Percentiles rank a stretch among this genome's conserved stretches.
Evolutionary conservation across 2,888 invertebrate species (phyloP).

Genomic region (Nyleta sp.): DNA sequence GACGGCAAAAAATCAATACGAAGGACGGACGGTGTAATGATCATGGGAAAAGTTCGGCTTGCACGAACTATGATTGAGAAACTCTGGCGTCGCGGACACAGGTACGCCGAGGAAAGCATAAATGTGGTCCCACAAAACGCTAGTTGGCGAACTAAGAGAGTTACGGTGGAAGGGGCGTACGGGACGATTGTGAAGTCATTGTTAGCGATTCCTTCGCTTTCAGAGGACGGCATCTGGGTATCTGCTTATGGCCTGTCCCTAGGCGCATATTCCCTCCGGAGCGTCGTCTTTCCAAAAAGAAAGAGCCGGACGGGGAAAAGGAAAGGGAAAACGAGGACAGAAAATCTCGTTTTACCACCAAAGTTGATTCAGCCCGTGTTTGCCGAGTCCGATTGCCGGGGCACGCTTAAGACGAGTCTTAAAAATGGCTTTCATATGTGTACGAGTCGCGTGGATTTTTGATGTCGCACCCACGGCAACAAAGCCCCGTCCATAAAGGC

Average conservation of each 20-base stretch:
- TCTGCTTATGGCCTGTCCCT: slow-evolving; percentile 64
- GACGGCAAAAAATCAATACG: slow-evolving; percentile 49
- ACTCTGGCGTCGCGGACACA: slow-evolving; percentile 36
- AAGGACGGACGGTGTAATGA: slow-evolving; percentile 35
- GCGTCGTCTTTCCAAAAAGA: slow-evolving; percentile 42
- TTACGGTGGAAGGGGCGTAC: slow-evolving; percentile 35
- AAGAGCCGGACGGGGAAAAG: slow-evolving; percentile 20
- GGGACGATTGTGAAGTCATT: slow-evolving; percentile 77
- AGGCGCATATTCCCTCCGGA: slow-evolving; percentile 46
- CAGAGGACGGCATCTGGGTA: slow-evolving; percentile 68
- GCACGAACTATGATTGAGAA: slow-evolving; percentile 50
- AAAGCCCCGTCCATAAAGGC: slow-evolving; percentile 47
- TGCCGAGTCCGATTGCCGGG: slow-evolving; percentile 41
- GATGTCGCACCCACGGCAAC: slow-evolving; percentile 48
- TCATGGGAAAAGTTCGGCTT: slow-evolving; percentile 53
- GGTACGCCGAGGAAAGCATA: slow-evolving; percentile 51
- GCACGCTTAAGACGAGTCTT: slow-evolving; percentile 32
- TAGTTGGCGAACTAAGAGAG: slow-evolving; percentile 44
- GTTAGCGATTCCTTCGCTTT: slow-evolving; percentile 76
- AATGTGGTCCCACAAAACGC: slow-evolving; percentile 49
- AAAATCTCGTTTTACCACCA: slow-evolving; percentile 61
- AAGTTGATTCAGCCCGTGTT: slow-evolving; percentile 63
- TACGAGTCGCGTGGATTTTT: slow-evolving; percentile 54
- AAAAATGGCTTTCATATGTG: slow-evolving; percentile 52
- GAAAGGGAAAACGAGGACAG: slow-evolving; percentile 35